Conservation (phyloP, 37 sponge, comb jelly and placozoan genomes). For the Geodia barretti region DNA sequence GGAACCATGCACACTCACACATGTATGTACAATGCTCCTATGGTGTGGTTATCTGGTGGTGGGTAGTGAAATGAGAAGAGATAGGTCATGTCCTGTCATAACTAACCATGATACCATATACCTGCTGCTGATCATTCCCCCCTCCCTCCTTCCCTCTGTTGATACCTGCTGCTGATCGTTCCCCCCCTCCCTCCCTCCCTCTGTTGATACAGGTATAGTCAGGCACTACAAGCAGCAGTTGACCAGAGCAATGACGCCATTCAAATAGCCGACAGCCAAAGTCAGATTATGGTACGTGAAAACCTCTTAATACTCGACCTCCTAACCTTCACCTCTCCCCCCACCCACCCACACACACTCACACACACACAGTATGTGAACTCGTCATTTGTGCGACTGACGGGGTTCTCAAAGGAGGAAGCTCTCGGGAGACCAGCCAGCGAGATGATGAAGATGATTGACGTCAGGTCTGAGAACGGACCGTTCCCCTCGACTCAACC, state of each 20-base stretch:
- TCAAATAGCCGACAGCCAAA: slow-evolving; percentile 42
- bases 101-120: no score
- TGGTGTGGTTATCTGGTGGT: background rate
- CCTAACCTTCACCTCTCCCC: background rate
- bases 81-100: background rate
- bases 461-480: background rate
- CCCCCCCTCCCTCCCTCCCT: slow-evolving; percentile 13
- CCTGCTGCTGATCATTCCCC: no score
- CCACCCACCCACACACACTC: no score
- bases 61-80: background rate
- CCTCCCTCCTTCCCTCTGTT: background rate
- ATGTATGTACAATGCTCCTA: background rate
- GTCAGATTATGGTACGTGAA: slow-evolving; percentile 49
- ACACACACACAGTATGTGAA: slow-evolving; percentile 79
- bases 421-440: slow-evolving; percentile 53
- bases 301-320: background rate
- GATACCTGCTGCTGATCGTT: background rate
- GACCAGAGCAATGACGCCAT: slow-evolving; percentile 64
- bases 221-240: slow-evolving; percentile 54
- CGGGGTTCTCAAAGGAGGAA: slow-evolving; percentile 43
- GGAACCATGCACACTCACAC: no score
- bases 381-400: slow-evolving; percentile 42
- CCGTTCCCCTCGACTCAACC: background rate
- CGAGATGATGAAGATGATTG: slow-evolving; percentile 19
- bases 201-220: slow-evolving; percentile 40